phyloP scores from a whole-genome alignment of 37 sponge, comb jelly and placozoan species.

The Petrosia ficiformis region DNA sequence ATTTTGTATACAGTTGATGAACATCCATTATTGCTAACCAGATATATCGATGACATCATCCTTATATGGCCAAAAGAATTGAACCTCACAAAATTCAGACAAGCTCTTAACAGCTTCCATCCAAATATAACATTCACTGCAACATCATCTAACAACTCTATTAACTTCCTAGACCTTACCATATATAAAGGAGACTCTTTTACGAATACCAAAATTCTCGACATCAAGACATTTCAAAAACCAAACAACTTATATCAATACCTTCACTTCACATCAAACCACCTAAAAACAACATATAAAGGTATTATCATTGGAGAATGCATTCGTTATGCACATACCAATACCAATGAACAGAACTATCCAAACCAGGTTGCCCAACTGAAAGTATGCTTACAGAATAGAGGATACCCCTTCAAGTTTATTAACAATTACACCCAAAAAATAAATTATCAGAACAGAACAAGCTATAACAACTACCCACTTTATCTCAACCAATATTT shows the following conservation, averaged over 20 bases:
- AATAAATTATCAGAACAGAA: not conserved
- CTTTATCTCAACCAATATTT: not conserved
- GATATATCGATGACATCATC: constrained; percentile 57
- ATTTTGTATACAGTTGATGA: constrained; percentile 2
- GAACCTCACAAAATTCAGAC: not conserved
- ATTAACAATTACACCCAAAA: not conserved
- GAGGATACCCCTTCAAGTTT: constrained; percentile 15
- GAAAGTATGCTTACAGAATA: constrained; percentile 6
- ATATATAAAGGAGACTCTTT: not conserved
- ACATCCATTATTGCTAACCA: constrained; percentile 7
- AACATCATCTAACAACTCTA: not conserved
- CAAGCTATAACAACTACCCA: not conserved
- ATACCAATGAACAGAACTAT: constrained; percentile 1
- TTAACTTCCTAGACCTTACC: not conserved
- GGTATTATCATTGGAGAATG: constrained; percentile 18
- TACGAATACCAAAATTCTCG: not conserved
- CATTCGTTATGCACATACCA: constrained; percentile 10
- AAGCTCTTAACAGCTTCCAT: constrained; percentile 13
- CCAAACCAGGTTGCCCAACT: not conserved
- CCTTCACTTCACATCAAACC: constrained; percentile 19
- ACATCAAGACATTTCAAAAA: constrained; percentile 22
- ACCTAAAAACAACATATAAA: constrained; percentile 8
- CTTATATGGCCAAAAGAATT: constrained; percentile 20
- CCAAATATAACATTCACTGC: not conserved
- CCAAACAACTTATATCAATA: constrained; percentile 34